Conservation (phyloP, 2,797 vertebrate genomes). For the Chelmon rostratus region DNA sequence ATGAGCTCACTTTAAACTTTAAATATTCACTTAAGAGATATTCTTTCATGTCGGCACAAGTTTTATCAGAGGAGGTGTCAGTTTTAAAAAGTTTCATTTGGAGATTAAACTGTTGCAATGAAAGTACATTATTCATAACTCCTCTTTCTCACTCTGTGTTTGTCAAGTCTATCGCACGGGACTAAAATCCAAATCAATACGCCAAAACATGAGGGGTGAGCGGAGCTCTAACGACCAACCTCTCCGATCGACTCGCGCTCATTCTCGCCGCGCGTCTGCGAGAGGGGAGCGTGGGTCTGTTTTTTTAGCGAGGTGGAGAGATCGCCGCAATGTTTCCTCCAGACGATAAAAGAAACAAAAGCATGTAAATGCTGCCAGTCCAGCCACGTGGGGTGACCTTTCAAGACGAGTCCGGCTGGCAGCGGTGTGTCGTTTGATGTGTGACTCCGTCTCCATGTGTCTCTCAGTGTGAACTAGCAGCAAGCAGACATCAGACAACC, state of each 20-base stretch:
- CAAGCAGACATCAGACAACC: constrained; percentile 73
- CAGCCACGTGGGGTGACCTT: constrained; percentile 62
- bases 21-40: neutral
- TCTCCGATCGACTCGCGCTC: constrained; percentile 14
- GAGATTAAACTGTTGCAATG: neutral
- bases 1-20: neutral
- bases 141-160: constrained; percentile 15
- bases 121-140: neutral
- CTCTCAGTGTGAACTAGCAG: constrained; percentile 72
- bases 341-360: constrained; percentile 15
- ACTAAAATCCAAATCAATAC: constrained; percentile 10
- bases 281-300: neutral
- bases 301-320: constrained; percentile 1
- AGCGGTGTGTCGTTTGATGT: constrained; percentile 57
- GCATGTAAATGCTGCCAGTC: constrained; percentile 37
- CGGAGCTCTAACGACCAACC: constrained; percentile 19
- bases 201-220: constrained; percentile 7
- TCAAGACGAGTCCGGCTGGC: constrained; percentile 59
- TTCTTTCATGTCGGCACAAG: neutral
- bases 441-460: constrained; percentile 46
- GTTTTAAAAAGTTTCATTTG: neutral
- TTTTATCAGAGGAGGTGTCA: constrained; percentile 5
- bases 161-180: neutral
- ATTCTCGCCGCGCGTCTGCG: neutral
- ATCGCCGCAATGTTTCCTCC: constrained; percentile 4